These are phyloP conservation scores for Ophiothrix spiculata DNA, from an alignment of 35 echinoderm and acorn worm genomes.

Conservation along the genomic window DNA sequence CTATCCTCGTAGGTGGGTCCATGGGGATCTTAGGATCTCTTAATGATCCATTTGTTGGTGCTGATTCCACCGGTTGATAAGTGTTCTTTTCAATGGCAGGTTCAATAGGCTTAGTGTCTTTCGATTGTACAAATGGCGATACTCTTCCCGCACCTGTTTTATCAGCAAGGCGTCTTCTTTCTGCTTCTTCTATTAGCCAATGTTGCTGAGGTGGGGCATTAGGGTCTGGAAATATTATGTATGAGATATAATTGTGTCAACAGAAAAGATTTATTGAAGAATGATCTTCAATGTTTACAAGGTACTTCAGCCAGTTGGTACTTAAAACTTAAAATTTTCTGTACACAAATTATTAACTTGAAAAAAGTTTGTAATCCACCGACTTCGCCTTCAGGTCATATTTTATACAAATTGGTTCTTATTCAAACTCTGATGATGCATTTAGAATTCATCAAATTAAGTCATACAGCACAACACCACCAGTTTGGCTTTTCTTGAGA, in stretches of 20 bases:
- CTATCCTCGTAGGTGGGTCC: neutral
- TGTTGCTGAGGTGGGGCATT: constrained; percentile 59
- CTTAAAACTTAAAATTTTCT: no score
- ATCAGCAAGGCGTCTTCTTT: constrained; percentile 69
- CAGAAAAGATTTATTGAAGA: constrained; percentile 10
- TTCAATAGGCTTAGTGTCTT: constrained; percentile 36
- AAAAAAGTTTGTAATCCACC: no score
- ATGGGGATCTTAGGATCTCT: neutral
- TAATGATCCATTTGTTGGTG: constrained; percentile 17
- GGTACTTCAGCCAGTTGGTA: no score
- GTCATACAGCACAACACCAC: no score
- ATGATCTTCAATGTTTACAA: no score
- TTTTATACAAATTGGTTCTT: no score
- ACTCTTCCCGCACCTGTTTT: constrained; percentile 17
- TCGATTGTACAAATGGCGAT: constrained; percentile 16
- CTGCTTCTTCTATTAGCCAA: constrained; percentile 90
- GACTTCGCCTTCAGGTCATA: no score
- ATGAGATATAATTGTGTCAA: neutral
- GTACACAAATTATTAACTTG: no score
- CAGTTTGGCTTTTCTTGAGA: no score
- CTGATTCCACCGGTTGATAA: constrained; percentile 27
- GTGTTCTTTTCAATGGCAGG: constrained; percentile 54
- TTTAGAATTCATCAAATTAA: no score
- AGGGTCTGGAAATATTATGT: no score
- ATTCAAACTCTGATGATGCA: no score